Evolutionary conservation across 2,888 invertebrate genomes (phyloP).

Genomic region (Cenopis cana): DNA sequence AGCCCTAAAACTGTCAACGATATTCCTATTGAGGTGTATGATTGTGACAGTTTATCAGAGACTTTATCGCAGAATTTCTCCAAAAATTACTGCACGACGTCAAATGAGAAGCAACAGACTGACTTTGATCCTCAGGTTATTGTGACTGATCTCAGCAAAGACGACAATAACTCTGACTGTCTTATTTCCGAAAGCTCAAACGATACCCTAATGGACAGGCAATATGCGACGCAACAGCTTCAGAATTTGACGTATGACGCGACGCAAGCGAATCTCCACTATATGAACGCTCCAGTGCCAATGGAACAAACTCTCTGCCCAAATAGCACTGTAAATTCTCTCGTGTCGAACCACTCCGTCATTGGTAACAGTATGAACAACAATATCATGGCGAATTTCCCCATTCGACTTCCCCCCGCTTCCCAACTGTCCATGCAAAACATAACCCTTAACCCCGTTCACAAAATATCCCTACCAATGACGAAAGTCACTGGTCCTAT

Average conservation of each 20-base stretch:
- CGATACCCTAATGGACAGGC: conserved; percentile 68
- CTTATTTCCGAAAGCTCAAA: conserved; percentile 73
- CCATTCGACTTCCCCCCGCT: conserved; percentile 69
- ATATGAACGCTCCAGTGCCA: conserved; percentile 67
- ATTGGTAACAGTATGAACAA: conserved; percentile 64
- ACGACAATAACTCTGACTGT: conserved; percentile 74
- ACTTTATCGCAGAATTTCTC: conserved; percentile 68
- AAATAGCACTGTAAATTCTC: conserved; percentile 64
- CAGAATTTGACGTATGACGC: conserved; percentile 64
- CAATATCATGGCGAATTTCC: conserved; percentile 78
- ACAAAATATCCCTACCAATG: conserved; percentile 72
- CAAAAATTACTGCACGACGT: conserved; percentile 65
- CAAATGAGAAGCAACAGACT: conserved; percentile 57
- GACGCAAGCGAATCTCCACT: conserved; percentile 68
- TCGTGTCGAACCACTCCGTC: conserved; percentile 66
- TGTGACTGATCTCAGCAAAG: conserved; percentile 73
- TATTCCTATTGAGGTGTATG: conserved; percentile 76
- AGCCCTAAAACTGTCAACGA: conserved; percentile 63
- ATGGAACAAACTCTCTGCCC: conserved; percentile 69
- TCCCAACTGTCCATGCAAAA: conserved; percentile 69
- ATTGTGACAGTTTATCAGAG: conserved; percentile 76
- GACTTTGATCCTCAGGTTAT: conserved; percentile 59
- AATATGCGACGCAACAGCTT: conserved; percentile 64
- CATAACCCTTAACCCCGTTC: conserved; percentile 72
- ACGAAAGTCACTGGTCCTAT: conserved; percentile 74